Evolutionary conservation across 2,888 invertebrate species (phyloP), one percentile per base, ranked within the genome.

Genomic region (Eupithecia abbreviata): DNA sequence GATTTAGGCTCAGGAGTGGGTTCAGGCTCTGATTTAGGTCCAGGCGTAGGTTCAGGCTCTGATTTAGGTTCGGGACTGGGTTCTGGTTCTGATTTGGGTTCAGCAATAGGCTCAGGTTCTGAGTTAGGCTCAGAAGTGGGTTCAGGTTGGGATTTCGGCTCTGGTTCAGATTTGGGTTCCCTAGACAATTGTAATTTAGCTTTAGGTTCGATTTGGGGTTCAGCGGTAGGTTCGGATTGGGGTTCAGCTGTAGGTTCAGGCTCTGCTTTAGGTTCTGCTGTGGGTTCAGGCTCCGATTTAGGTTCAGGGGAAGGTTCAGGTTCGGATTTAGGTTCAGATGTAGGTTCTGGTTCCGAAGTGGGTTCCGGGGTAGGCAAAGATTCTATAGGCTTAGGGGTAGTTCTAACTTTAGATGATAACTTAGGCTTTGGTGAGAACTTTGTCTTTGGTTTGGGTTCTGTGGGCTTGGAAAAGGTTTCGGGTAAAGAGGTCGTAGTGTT

Each of bases 401-500:
- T 78, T 76, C 76, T 78, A 70, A 78, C 68, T 73, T 75, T 78
- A 76, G 78, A 67, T 47, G 78, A 75, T 85, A 86, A 43, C 77
- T 81, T 80, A 12, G 88, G 83, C 80, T 85, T 83, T 70, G 91
- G 85, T 83, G 87, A 85, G 3, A 90, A 84, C 82, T 93, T 88
- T 4, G 90, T 85, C 72, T 84, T 86, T 0, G 92, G 75, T 78
- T 74, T 72, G 43, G 75, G 87, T 83, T 94, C 90, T 75, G 93
- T 88, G 47, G 92, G 89, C 80, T 87, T 85, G 65, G 82, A 72
- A 55, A 82, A 83, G 55, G 86, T 82, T 79, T 81, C 85, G 79
- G 88, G 84, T 74, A 80, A 75, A 85, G 86, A 80, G 82, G 96
- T 94, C 12, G 96, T 87, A 83, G 91, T 88, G 87, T 90, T 92